Percentiles rank a stretch among this genome's conserved stretches.
Evolutionary conservation across 2,797 vertebrate species (phyloP).

Genomic region (Tragelaphus oryx): DNA sequence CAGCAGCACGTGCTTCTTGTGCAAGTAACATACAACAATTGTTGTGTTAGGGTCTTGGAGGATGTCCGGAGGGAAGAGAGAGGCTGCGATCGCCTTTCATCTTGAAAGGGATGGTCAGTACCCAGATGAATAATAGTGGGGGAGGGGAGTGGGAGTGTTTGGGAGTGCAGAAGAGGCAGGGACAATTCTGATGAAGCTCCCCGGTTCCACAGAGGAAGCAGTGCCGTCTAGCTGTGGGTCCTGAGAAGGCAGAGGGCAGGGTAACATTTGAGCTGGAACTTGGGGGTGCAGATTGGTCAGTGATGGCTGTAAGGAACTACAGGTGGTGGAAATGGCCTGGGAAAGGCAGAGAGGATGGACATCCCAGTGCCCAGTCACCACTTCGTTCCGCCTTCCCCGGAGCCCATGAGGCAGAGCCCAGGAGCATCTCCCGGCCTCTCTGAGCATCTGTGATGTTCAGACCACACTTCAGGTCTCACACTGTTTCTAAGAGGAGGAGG

Average conservation of each 20-base stretch:
- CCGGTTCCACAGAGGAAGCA: not conserved
- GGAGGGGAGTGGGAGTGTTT: not conserved
- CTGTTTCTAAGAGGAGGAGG: not conserved
- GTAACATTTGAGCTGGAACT: not conserved
- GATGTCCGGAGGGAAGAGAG: not conserved
- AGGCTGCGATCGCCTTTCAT: not conserved
- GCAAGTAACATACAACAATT: rapidly evolving
- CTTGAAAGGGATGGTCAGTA: not conserved
- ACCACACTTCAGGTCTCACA: not conserved
- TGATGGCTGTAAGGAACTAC: not conserved
- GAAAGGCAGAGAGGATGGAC: not conserved
- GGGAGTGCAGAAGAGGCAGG: not conserved
- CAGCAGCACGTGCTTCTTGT: not conserved
- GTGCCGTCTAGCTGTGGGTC: not conserved
- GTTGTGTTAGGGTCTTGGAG: not conserved
- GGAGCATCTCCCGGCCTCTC: not conserved
- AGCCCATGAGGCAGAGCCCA: not conserved
- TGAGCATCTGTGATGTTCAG: not conserved
- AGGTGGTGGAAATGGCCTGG: not conserved
- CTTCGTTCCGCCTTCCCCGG: not conserved
- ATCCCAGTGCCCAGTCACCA: not conserved
- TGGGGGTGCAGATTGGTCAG: not conserved
- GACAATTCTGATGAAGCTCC: not conserved
- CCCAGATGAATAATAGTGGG: too few species aligned
- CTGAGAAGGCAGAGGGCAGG: not conserved